Evolutionary conservation across 1,140 invertebrate genomes (phyloP).

Genomic region (Sitobion miscanthi): DNA sequence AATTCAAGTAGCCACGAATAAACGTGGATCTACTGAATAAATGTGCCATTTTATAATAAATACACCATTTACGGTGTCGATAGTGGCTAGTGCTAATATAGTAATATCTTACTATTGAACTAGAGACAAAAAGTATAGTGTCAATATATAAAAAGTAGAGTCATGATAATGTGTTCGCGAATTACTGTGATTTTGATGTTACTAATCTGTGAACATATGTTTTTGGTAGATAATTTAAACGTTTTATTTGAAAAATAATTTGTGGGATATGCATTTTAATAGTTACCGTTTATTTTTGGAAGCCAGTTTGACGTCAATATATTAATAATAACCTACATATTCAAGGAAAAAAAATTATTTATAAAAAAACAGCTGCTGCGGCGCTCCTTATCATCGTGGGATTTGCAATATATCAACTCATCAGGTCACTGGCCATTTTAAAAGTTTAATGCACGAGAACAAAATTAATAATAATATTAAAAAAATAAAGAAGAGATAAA

Average conservation of each 20-base stretch:
- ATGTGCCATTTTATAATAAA: too few species aligned
- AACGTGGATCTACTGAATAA: background rate
- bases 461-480: background rate
- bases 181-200: too few species aligned
- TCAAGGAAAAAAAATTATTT: background rate
- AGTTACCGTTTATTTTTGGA: background rate
- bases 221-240: background rate
- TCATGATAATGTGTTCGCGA: too few species aligned
- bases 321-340: constrained; percentile 27
- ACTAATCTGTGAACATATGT: background rate
- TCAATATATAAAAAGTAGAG: background rate
- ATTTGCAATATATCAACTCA: constrained; percentile 46
- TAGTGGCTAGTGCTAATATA: too few species aligned
- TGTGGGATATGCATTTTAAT: background rate
- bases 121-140: background rate
- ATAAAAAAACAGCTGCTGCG: constrained; percentile 22
- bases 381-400: constrained; percentile 47
- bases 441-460: background rate
- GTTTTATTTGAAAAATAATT: background rate
- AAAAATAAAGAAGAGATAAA: constrained; percentile 6
- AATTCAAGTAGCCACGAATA: too few species aligned
- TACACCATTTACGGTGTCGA: background rate
- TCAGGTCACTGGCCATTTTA: constrained; percentile 28
- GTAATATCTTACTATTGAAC: too few species aligned
- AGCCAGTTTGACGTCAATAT: background rate